Base-by-base conservation (phyloP, 1,140 invertebrate genomes). In the Apocrypta bakeri region DNA sequence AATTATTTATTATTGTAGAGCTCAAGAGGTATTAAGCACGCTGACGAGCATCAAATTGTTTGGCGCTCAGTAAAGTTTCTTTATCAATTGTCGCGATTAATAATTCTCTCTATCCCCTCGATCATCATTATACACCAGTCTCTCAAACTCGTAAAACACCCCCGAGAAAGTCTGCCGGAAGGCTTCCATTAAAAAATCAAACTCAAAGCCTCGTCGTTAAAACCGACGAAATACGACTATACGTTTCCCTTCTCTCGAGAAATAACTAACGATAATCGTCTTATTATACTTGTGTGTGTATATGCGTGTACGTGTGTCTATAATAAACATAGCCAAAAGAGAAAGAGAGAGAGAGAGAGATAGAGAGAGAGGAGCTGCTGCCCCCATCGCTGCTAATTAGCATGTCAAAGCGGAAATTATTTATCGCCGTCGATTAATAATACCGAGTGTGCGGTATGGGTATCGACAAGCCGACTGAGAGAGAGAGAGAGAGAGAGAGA, bases 341-440 rank as follows among this genome's bases (percentile, higher is more conserved):
- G 33, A 4, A 9, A 37, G 33, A 37, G 33, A 4, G 33, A 37
- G 33, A 37, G 33, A 37, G 31, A 4, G 68, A 1, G 68, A 2
- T 29, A 31, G 68, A 17, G 7, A 25, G 71, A n/a, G 33, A 33
- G n/a, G 12, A 40, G 48, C 24, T 14, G 17, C 2, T 25, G 66
- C 6, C 9, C n/a, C 9, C 11, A 17, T 9, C 27, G 25, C 61
- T 31, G 40, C 81, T 82, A 78, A 78, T 82, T 82, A 82, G 31
- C 81, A 82, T 82, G 81, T 82, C 81, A 82, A 78, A 82, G 68
- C 48, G 66, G 48, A 73, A 77, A 82, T 78, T 78, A 82, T 82
- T 82, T 82, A 72, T 82, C 31, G 24, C 24, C 42, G 42, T 42
- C 66, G 66, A 82, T 82, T 82, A 82, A 82, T 82, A 82, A 82